Base-by-base conservation (phyloP, 2,797 vertebrate genomes). In the Takifugu ocellatus region DNA sequence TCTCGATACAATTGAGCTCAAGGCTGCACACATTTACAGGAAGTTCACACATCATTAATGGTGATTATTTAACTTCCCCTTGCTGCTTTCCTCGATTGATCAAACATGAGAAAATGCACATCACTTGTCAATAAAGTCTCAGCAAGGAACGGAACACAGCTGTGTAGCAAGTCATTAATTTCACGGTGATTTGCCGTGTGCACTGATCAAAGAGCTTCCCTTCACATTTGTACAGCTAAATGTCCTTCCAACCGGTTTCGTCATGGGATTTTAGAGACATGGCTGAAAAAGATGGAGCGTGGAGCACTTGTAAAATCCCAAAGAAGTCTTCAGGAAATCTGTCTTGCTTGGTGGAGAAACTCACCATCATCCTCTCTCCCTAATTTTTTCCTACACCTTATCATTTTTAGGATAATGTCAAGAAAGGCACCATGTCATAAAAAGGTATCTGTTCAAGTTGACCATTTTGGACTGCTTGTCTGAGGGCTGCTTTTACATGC, bases 311-410 rank as follows among this genome's bases (percentile, higher is more conserved):
- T 54, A 25, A 59, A 55, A 54, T 54, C 47, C 54, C 29, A 1
- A 0, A 52, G 45, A 14, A 50, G 50, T 12, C 2, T 27, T 44
- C 43, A 25, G 16, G 10, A 3, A 36, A n/a, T 51, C 25, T 10
- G 48, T 66, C 25, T 33, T 42, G 12, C 49, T 51, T 63, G 21
- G n/a, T 15, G n/a, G 36, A 56, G 33, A 39, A 43, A 27, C 25
- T 21, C 54, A 49, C n/a, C 54, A 45, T 53, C 53, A 57, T 61
- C 31, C 50, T 6, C 7, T 46, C 9, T 42, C 3, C 43, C 42
- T 56, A 21, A 6, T 31, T 26, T 31, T 56, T 57, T 56, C 50
- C 45, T 51, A 29, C 48, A 54, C 5, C 44, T 43, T 10, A 49
- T 39, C n/a, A 46, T 54, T 54, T 44, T 25, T 17, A 16, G 57